Evolutionary conservation across 2,888 invertebrate species (phyloP), one percentile per base, ranked within the genome.

Genomic region (Cetonia aurata): DNA sequence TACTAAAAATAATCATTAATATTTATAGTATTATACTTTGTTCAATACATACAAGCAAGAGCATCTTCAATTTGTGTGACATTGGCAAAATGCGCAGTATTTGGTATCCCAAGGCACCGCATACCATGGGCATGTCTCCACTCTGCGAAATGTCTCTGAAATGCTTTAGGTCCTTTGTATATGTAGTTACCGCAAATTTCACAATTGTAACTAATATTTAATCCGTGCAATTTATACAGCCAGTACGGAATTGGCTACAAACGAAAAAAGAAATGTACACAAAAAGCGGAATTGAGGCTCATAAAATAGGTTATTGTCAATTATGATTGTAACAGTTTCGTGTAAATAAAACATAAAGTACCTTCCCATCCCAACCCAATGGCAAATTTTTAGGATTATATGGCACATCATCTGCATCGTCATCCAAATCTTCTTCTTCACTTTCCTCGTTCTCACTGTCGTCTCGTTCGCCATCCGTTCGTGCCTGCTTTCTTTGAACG

Each of bases 331-430:
- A 25, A 4, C 25, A 25, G 4, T 25, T 25, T 25, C 25, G 25
- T 25, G 25, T 4, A 25, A 25, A 25, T 25, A 25, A 25, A 25
- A 25, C 4, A 25, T 25, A n/a, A n/a, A n/a, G n/a, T 80, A 92
- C 93, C 87, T 98, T 99, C 68, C 98, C 98, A 85, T 99, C 99
- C 98, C 98, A 99, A 0, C 99, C 99, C 0, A 99, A 90, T 0
- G 99, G 99, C 69, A 99, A 86, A 86, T 99, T 99, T 86, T 99
- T 99, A 0, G 99, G 99, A 87, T 99, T 99, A 84, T 99, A 99
- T 0, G 99, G 99, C 41, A 99, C 96, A 81, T 98, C 97, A 74
- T 97, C 96, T 77, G 96, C 96, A 72, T 92, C 91, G 78, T 95
- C 95, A 72, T 96, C 94, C 55, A 94, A 94, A 57, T 92, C 93